Percentiles rank a stretch among this genome's conserved stretches.
phyloP scores from a whole-genome alignment of 2,113 vertebrate genomes.

The Lonchura striata region DNA sequence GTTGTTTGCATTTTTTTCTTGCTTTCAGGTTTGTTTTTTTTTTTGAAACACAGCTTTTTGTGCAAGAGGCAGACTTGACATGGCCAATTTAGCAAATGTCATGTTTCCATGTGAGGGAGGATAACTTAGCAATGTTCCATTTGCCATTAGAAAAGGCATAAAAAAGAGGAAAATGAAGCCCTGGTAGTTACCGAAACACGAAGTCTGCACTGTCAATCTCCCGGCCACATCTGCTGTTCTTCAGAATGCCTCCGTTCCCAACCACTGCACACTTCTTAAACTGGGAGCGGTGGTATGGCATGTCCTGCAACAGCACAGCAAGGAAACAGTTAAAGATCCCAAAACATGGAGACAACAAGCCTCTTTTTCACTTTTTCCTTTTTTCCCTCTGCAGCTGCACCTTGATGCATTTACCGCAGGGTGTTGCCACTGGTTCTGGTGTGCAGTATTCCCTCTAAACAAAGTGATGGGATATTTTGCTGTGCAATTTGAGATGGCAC shows the following conservation, averaged over 20 bases:
- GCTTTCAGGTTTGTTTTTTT: background rate
- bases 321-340: background rate
- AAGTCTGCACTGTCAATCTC: constrained; percentile 95
- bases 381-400: background rate
- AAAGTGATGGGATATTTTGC: background rate
- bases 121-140: background rate
- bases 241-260: constrained; percentile 95
- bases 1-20: background rate
- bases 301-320: constrained; percentile 78
- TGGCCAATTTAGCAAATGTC: background rate
- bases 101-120: background rate
- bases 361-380: background rate
- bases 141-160: background rate
- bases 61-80: background rate
- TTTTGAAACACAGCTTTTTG: background rate
- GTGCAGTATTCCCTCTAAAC: background rate
- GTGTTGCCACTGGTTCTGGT: background rate
- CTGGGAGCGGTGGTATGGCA: constrained; percentile 94
- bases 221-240: constrained; percentile 92
- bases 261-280: constrained; percentile 97
- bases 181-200: constrained; percentile 84
- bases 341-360: fast-evolving
- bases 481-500: background rate
- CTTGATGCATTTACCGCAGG: background rate
- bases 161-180: background rate